phyloP scores from a whole-genome alignment of 2,797 vertebrate genomes.

The Muscicapa comitata region DNA sequence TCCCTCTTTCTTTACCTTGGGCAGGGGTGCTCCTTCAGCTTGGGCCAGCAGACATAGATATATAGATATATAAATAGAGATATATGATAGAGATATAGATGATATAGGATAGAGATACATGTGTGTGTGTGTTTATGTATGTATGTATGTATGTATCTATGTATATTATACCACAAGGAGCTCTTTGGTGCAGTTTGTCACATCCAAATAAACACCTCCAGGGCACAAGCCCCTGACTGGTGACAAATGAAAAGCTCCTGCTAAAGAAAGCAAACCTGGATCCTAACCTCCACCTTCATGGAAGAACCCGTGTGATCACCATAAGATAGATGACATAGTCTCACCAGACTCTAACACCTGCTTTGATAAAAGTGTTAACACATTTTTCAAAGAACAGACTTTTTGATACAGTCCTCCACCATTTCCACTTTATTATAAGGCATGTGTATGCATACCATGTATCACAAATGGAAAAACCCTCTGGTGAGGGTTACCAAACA shows the following conservation, averaged over 20 bases:
- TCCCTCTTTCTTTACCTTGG: not conserved
- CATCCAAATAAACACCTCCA: not conserved
- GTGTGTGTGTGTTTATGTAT: too few relatives aligned
- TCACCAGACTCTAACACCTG: not conserved
- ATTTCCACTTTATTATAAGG: not conserved
- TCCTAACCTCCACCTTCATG: not conserved
- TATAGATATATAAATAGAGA: too few relatives aligned
- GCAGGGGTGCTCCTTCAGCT: accelerated
- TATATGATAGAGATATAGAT: too few relatives aligned
- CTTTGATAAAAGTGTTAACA: not conserved
- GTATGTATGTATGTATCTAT: too few relatives aligned
- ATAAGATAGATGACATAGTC: not conserved
- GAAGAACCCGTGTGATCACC: not conserved
- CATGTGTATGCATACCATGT: not conserved
- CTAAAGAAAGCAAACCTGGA: not conserved
- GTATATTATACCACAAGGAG: accelerated
- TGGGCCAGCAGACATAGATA: not conserved
- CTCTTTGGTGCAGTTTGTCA: not conserved
- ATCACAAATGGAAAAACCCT: not conserved
- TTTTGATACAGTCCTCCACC: not conserved
- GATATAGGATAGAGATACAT: too few relatives aligned
- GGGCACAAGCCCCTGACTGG: not conserved
- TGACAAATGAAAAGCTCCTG: not conserved
- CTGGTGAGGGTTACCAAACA: not conserved
- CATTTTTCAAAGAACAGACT: not conserved